Conservation (phyloP, 2,113 vertebrate genomes). For the Callorhinus ursinus region DNA sequence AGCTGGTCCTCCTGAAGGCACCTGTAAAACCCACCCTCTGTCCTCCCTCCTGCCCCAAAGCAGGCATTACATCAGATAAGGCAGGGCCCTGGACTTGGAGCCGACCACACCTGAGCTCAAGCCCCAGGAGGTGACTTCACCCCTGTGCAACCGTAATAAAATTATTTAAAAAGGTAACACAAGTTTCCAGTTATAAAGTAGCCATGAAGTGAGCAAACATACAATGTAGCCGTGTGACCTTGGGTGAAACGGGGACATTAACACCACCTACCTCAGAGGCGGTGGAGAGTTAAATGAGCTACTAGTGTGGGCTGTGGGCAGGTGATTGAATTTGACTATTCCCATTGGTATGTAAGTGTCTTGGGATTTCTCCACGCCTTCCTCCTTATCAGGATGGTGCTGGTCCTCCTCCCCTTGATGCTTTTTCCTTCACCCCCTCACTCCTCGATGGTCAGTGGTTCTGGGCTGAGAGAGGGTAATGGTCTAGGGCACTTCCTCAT, state of each 20-base stretch:
- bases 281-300: neutral
- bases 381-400: neutral
- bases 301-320: neutral
- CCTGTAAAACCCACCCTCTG: neutral
- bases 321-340: no score
- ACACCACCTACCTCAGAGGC: neutral
- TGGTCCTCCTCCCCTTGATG: neutral
- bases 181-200: neutral
- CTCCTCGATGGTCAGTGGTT: neutral
- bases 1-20: neutral
- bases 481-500: neutral
- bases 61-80: neutral
- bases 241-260: neutral
- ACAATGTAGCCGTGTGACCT: neutral
- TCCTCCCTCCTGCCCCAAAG: neutral
- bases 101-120: neutral
- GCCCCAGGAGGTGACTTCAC: neutral
- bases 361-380: neutral
- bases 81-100: neutral
- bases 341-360: fast-evolving
- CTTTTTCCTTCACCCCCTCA: neutral
- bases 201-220: neutral
- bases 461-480: neutral
- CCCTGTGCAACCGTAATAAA: neutral
- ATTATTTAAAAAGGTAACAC: neutral